Percentiles rank a stretch among this genome's conserved stretches.
These are phyloP conservation scores for Toxotes chatareus DNA, from an alignment of 2,113 vertebrate species.

Conservation along the genomic window DNA sequence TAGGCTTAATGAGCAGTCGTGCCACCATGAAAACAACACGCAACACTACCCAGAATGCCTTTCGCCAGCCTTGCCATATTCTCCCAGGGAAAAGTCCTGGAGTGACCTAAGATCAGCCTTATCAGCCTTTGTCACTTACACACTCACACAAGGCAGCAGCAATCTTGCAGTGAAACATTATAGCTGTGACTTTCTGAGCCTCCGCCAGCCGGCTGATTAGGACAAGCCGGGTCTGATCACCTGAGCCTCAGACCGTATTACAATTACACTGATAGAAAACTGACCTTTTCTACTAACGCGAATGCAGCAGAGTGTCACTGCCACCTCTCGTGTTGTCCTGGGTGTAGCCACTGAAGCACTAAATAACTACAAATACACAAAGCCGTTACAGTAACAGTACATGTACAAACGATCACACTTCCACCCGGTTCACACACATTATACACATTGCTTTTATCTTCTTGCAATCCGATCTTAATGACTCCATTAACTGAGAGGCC, in stretches of 20 bases:
- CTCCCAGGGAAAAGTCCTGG: conserved; percentile 37
- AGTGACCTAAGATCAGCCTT: conserved; percentile 60
- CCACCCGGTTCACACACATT: conserved; percentile 60
- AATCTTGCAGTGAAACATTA: conserved; percentile 45
- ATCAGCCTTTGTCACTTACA: conserved; percentile 56
- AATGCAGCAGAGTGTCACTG: conserved; percentile 34
- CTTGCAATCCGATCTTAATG: conserved; percentile 79
- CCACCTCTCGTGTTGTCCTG: conserved; percentile 19
- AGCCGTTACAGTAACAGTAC: conserved; percentile 53
- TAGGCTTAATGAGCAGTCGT: conserved; percentile 66
- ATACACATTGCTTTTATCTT: conserved; percentile 77
- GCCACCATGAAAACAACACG: conserved; percentile 68
- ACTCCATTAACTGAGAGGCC: conserved; percentile 80
- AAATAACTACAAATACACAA: conserved; percentile 45
- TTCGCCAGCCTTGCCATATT: conserved; percentile 48
- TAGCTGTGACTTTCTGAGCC: conserved; percentile 48
- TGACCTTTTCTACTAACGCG: conserved; percentile 63
- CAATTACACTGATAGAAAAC: conserved; percentile 60
- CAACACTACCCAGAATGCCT: conserved; percentile 70
- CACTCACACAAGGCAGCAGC: conserved; percentile 30
- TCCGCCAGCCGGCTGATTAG: conserved; percentile 55
- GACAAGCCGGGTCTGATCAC: conserved; percentile 61
- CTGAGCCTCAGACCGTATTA: conserved; percentile 57
- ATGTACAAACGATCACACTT: conserved; percentile 63
- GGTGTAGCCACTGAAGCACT: conserved; percentile 30